phyloP scores from a whole-genome alignment of 2,113 vertebrate genomes.

The Arenaria interpres region DNA sequence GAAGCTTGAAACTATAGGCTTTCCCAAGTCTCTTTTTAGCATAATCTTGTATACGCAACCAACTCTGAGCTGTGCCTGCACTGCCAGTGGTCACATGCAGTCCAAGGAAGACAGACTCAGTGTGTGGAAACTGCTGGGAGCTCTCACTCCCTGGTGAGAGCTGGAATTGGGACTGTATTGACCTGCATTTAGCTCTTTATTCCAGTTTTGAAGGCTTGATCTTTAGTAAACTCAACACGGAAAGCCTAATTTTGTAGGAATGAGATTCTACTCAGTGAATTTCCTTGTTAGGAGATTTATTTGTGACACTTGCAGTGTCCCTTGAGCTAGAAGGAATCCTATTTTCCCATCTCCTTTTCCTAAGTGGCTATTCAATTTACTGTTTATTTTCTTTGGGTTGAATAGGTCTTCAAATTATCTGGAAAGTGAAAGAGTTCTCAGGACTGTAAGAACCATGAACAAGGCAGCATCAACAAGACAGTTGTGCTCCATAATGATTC shows the following conservation, averaged over 20 bases:
- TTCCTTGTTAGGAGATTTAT: background rate
- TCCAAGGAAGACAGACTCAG: background rate
- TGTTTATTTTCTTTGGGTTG: background rate
- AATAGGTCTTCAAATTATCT: background rate
- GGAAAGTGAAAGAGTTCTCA: background rate
- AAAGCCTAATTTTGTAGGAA: background rate
- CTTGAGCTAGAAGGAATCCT: background rate
- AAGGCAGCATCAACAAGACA: background rate
- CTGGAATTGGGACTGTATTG: background rate
- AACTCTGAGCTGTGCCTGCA: background rate
- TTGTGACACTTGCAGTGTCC: background rate
- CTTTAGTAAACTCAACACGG: background rate
- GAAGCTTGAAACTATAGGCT: background rate
- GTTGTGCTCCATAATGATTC: background rate
- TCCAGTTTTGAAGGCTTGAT: background rate
- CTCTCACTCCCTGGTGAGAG: background rate
- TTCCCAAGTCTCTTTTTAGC: background rate
- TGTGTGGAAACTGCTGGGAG: background rate
- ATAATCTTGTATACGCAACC: background rate
- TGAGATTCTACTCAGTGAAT: background rate
- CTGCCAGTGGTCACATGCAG: background rate
- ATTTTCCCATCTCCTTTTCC: background rate
- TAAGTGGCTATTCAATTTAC: background rate
- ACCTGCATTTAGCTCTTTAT: background rate
- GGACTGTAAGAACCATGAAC: background rate